These are phyloP conservation scores for Electrophaes corylata DNA, from an alignment of 2,888 invertebrate species.

Conservation along the genomic window DNA sequence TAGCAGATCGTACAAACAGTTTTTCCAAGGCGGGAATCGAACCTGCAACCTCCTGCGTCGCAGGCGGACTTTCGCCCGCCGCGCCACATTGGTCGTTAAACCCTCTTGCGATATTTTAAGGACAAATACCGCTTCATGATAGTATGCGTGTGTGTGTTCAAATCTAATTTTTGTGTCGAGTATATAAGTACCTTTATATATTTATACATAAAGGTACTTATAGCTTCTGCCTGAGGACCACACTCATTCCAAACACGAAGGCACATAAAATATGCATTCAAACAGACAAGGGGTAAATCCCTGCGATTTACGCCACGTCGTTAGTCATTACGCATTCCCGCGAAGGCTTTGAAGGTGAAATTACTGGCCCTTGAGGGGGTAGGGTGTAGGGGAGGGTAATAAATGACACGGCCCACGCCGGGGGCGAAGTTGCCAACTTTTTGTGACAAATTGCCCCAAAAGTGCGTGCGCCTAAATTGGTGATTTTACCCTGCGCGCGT, in stretches of 20 bases:
- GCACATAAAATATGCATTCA: slow-evolving; percentile 37
- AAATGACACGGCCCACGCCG: slow-evolving; percentile 67
- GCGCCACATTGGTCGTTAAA: too few species aligned
- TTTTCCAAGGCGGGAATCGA: too few species aligned
- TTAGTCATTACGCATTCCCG: slow-evolving; percentile 79
- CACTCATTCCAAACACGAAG: slow-evolving; percentile 32
- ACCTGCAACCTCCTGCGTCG: too few species aligned
- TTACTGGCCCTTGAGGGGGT: slow-evolving; percentile 76
- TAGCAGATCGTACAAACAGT: too few species aligned
- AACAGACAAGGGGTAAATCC: slow-evolving; percentile 70
- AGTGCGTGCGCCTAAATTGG: slow-evolving; percentile 68
- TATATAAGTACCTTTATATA: slow-evolving; percentile 2
- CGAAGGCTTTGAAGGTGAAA: slow-evolving; percentile 79
- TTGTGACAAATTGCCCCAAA: slow-evolving; percentile 81
- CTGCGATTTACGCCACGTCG: slow-evolving; percentile 74
- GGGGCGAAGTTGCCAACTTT: slow-evolving; percentile 77
- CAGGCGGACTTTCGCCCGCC: too few species aligned
- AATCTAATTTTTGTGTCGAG: neutral
- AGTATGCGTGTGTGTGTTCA: neutral
- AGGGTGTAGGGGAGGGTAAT: slow-evolving; percentile 62
- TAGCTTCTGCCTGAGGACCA: slow-evolving; percentile 10
- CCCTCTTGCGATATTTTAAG: too few species aligned
- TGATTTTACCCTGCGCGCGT: slow-evolving; percentile 33
- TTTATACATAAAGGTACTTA: neutral
- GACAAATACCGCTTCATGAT: too few species aligned